Evolutionary conservation across 2,113 vertebrate genomes (phyloP), one percentile per base, ranked within the genome.

Genomic region (Perca flavescens): DNA sequence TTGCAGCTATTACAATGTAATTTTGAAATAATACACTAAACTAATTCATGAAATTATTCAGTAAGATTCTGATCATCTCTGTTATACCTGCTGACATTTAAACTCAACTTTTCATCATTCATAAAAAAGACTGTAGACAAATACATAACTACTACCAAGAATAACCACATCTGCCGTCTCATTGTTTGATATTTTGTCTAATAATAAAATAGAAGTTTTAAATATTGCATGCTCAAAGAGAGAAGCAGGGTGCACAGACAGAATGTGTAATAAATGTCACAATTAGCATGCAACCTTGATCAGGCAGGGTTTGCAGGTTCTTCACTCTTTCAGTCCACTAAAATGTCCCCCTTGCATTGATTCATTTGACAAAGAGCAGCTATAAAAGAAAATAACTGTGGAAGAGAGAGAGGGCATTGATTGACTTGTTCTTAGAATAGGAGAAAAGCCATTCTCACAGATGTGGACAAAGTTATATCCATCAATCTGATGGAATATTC

Each of bases 231-330:
- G 3, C 19, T 70, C 28, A 61, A 28, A 56, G 28, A 68, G 43
- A 64, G 58, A 40, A 5, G 3, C 34, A 2, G 6, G 54, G 77
- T 46, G 53, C 34, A 64, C 70, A 75, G 31, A 85, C 62, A 74
- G 15, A 84, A 76, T 85, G n/a, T 16, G 15, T 74, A 43, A 64
- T 79, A 86, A 89, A 90, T 86, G 78, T 61, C 82, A 90, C 58
- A 74, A 85, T 92, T 86, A 85, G n/a, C 79, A 87, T 85, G 73
- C 58, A 85, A 50, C 67, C 81, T 79, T 70, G 74, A 81, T 34
- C 60, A 8, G 47, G 50, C 34, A 54, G 54, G 53, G 36, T 78
- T 46, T 49, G 53, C 1, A 4, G 16, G 17, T 50, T 72, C 28
- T 72, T 28, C 50, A 28, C 15, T 31, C n/a, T 77, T 74, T 70